These are phyloP conservation scores for Dolomedes plantarius DNA, from an alignment of 2,888 invertebrate species.

Conservation along the genomic window DNA sequence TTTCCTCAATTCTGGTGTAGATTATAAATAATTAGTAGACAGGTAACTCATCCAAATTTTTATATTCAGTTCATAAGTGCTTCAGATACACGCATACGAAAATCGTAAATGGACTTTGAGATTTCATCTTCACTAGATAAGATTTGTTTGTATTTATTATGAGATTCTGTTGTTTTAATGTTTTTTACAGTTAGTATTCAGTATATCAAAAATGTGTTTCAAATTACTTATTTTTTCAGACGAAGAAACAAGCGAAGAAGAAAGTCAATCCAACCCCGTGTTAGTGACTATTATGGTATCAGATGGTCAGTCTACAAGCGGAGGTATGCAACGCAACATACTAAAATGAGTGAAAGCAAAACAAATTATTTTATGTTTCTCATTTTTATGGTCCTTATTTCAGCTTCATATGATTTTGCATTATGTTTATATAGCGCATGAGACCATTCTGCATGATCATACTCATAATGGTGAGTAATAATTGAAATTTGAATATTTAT, in stretches of 20 bases:
- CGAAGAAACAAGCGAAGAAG: constrained; percentile 39
- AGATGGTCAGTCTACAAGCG: constrained; percentile 47
- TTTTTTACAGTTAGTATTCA: no score
- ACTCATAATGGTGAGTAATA: constrained; percentile 17
- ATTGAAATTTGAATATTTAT: neutral
- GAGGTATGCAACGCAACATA: constrained; percentile 36
- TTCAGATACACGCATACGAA: no score
- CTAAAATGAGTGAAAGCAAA: neutral
- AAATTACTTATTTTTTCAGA: constrained; percentile 9
- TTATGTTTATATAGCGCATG: constrained; percentile 33
- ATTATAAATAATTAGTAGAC: no score
- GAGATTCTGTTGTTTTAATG: no score
- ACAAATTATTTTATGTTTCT: neutral
- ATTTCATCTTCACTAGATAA: no score
- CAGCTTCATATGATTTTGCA: constrained; percentile 30
- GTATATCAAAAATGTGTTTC: no score
- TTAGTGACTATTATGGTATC: constrained; percentile 65
- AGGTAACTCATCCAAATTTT: no score
- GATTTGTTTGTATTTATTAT: no score
- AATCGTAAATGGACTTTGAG: no score
- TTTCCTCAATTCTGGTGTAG: no score
- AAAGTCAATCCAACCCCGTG: constrained; percentile 48
- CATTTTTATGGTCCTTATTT: constrained; percentile 23
- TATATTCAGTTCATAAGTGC: no score
- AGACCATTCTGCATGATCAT: constrained; percentile 3